Percentiles rank a stretch among this genome's conserved stretches.
These are phyloP conservation scores for Chelon labrosus DNA, from an alignment of 2,797 vertebrate genomes.

Conservation along the genomic window DNA sequence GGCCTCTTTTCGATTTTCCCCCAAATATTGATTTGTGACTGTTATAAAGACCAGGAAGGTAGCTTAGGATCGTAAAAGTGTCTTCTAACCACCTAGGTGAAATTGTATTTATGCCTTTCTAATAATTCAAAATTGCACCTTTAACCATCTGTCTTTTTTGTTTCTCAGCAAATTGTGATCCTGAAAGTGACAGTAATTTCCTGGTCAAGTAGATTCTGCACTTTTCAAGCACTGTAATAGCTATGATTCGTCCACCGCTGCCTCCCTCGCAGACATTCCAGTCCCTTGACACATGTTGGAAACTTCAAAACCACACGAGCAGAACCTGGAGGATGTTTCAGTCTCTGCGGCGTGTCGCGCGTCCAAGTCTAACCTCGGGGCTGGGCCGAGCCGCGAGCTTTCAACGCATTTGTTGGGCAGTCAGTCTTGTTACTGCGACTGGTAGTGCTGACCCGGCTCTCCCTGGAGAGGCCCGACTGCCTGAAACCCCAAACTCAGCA, in stretches of 20 bases:
- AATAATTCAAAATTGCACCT: not conserved
- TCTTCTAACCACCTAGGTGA: not conserved
- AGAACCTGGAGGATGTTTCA: constrained; percentile 47
- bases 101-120: not conserved
- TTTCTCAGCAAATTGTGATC: no score
- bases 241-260: not conserved
- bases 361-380: constrained; percentile 62
- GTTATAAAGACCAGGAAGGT: no score
- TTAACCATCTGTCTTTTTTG: not conserved
- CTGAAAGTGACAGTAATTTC: no score
- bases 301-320: constrained; percentile 37
- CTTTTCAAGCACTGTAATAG: not conserved
- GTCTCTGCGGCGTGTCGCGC: constrained; percentile 53
- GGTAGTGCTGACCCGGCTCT: constrained; percentile 33
- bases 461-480: constrained; percentile 51
- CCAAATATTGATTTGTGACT: not conserved
- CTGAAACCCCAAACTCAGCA: constrained; percentile 57
- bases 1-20: not conserved
- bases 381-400: constrained; percentile 22
- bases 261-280: constrained; percentile 37
- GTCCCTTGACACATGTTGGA: constrained; percentile 40
- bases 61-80: not conserved
- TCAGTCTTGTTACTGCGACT: constrained; percentile 42
- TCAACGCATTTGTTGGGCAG: constrained; percentile 38
- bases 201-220: no score